Conservation (phyloP, 2,888 invertebrate species). For the Andrena haemorrhoa region DNA sequence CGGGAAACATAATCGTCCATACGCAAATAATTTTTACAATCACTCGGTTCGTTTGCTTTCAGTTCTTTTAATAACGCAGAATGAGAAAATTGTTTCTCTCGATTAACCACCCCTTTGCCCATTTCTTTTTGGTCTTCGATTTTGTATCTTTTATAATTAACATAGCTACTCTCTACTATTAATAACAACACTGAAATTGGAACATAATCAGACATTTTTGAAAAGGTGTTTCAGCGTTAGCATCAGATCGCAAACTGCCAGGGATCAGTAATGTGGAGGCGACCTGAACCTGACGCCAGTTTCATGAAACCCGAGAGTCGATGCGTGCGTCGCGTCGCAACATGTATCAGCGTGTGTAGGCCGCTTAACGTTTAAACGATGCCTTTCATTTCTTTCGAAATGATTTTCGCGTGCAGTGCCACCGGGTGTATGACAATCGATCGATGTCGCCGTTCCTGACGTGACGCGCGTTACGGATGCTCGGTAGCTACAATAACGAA, state of each 20-base stretch:
- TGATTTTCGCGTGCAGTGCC: conserved; percentile 51
- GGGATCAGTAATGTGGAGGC: no score
- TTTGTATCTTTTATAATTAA: neutral
- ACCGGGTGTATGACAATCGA: conserved; percentile 53
- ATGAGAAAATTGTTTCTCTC: neutral
- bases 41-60: neutral
- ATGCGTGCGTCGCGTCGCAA: no score
- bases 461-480: conserved; percentile 4
- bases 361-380: conserved; percentile 64
- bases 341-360: neutral
- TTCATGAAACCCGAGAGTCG: no score
- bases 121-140: neutral
- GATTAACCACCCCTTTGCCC: neutral
- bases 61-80: neutral
- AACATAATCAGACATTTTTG: neutral
- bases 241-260: no score
- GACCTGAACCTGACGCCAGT: no score
- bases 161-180: neutral
- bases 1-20: neutral
- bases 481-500: neutral
- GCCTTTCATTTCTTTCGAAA: conserved; percentile 74
- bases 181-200: neutral
- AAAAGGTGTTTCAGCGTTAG: conserved; percentile 6
- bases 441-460: conserved; percentile 56
- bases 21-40: neutral